phyloP scores from a whole-genome alignment of 2,797 vertebrate species.

The Limosa lapponica region DNA sequence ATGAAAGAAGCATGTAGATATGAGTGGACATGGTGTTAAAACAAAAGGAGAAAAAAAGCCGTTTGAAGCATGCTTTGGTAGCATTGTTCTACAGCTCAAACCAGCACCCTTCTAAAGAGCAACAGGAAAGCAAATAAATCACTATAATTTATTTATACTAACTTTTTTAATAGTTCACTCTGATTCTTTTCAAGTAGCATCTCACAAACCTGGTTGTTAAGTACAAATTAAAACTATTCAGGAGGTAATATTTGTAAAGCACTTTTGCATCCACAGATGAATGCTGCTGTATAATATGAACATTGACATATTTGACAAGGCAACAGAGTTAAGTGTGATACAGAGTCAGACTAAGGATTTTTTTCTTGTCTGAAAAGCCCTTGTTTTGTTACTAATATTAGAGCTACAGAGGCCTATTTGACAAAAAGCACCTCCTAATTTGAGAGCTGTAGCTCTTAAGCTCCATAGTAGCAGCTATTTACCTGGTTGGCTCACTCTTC shows the following conservation, averaged over 20 bases:
- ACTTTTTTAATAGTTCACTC: slow-evolving; percentile 41
- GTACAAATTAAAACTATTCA: slow-evolving; percentile 60
- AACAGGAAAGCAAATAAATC: slow-evolving; percentile 43
- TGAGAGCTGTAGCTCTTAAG: slow-evolving; percentile 72
- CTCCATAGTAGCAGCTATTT: slow-evolving; percentile 73
- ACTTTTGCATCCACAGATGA: slow-evolving; percentile 58
- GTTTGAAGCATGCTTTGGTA: background rate
- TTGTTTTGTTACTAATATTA: slow-evolving; percentile 75
- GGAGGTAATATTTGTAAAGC: slow-evolving; percentile 51
- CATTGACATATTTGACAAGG: slow-evolving; percentile 71
- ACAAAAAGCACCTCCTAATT: slow-evolving; percentile 74
- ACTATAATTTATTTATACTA: slow-evolving; percentile 55
- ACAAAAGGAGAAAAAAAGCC: background rate
- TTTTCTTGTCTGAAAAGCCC: slow-evolving; percentile 69
- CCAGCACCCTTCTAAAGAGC: background rate
- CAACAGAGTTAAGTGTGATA: slow-evolving; percentile 69
- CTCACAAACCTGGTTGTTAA: slow-evolving; percentile 33
- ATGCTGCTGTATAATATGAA: slow-evolving; percentile 50
- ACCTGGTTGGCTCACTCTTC: slow-evolving; percentile 71
- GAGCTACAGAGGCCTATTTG: slow-evolving; percentile 67
- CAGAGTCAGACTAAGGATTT: slow-evolving; percentile 66
- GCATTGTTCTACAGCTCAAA: background rate
- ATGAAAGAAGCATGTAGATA: background rate
- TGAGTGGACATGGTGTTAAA: background rate
- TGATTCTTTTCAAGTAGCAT: slow-evolving; percentile 28